Percentiles rank a stretch among this genome's conserved stretches.
Evolutionary conservation across 1,140 invertebrate genomes (phyloP).

Genomic region (Limonius californicus): DNA sequence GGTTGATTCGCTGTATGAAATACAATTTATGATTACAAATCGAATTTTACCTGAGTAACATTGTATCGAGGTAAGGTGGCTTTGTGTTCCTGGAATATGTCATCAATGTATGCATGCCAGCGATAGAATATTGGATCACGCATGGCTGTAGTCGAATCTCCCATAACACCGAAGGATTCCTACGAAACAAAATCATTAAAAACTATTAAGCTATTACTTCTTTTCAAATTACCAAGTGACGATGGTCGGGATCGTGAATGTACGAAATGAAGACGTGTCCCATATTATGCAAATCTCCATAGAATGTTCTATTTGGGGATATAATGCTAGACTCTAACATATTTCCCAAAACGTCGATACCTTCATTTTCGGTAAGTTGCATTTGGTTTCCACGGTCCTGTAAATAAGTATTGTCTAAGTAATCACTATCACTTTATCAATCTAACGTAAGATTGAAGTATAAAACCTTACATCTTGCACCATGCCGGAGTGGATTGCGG

Average conservation of each 20-base stretch:
- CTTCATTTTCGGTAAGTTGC: constrained; percentile 59
- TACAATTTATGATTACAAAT: no score
- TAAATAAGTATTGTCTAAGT: no score
- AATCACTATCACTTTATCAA: no score
- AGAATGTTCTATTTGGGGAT: constrained; percentile 63
- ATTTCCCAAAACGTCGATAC: constrained; percentile 79
- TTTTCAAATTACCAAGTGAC: constrained; percentile 63
- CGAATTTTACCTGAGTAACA: constrained; percentile 50
- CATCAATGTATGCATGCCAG: constrained; percentile 77
- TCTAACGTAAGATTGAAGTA: no score
- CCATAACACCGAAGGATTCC: constrained; percentile 65
- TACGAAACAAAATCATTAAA: constrained; percentile 29
- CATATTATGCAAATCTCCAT: constrained; percentile 74
- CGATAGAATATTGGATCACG: constrained; percentile 82
- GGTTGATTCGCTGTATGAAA: no score
- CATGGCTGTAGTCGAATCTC: constrained; percentile 66
- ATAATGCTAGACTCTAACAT: constrained; percentile 64
- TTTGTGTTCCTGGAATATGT: constrained; percentile 76
- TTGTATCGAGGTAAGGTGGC: constrained; percentile 61
- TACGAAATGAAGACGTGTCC: constrained; percentile 64
- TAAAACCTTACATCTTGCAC: constrained; percentile 55
- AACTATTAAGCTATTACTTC: no score
- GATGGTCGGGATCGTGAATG: constrained; percentile 68
- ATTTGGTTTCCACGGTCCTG: not conserved
- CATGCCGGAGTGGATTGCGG: constrained; percentile 67